A percentile compares a stretch with the other conserved stretches of the same genome.
Conservation (phyloP, 1,140 invertebrate species). For the Trachymyrmex septentrionalis region DNA sequence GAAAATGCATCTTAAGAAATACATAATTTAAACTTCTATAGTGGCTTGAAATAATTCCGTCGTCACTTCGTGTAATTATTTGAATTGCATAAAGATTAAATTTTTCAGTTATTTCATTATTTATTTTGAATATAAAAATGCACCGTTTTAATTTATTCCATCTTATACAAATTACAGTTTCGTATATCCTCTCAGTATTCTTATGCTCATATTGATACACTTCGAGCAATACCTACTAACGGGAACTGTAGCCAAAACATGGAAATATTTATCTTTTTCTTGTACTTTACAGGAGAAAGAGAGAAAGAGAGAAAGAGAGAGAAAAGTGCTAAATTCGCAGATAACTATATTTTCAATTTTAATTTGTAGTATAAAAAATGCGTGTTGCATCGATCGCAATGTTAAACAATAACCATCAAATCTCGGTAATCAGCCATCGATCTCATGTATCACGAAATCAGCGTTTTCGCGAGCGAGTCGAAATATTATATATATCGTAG, state of each 20-base stretch:
- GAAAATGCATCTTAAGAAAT: neutral
- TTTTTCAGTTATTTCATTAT: neutral
- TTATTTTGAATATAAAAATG: neutral
- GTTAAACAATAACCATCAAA: neutral
- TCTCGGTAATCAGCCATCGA: conserved; percentile 5
- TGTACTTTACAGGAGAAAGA: no score
- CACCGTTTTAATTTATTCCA: no score
- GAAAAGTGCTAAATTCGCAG: no score
- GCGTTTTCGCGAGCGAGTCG: neutral
- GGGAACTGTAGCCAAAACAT: no score
- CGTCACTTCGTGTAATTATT: neutral
- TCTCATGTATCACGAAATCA: neutral
- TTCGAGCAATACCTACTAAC: no score
- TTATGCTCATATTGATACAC: no score
- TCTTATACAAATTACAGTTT: no score
- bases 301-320: no score
- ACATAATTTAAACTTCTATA: neutral
- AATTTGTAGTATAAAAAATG: no score
- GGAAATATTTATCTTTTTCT: no score
- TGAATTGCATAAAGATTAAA: neutral
- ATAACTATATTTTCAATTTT: no score
- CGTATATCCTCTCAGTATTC: no score
- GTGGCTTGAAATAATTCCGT: neutral
- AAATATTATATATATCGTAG: neutral
- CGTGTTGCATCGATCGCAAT: neutral